Evolutionary conservation across 2,888 invertebrate genomes (phyloP), one percentile per base, ranked within the genome.

Genomic region (Pristionchus exspectatus): DNA sequence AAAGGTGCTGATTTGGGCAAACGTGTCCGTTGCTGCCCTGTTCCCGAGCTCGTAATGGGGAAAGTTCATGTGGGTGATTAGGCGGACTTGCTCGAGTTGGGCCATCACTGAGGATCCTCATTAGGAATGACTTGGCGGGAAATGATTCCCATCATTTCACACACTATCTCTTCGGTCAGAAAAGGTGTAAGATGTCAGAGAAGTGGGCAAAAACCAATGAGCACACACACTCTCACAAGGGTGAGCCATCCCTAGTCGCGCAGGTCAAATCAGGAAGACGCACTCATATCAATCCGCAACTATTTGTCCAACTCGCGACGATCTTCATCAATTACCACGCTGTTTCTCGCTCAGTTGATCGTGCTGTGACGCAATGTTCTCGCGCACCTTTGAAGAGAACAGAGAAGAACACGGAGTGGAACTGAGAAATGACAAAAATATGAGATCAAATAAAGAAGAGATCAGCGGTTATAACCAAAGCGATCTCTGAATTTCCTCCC

Each of bases 281-380:
- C n/a, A 10, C 63, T n/a, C 63, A 3, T 63, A 63, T 63, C 24
- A 63, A n/a, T n/a, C n/a, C 7, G 63, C 63, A 10, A 63, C 63
- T n/a, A 24, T 63, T 63, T 63, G 63, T 63, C 63, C 63, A 63
- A 63, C n/a, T n/a, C 24, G 7, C 21, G 2, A 3, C 24, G 63
- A 63, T 63, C 63, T 63, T 63, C n/a, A 63, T 63, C 63, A 63
- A 63, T 63, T 63, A 63, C 63, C 63, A 63, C 63, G 63, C 21
- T 63, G 63, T 63, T 63, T 63, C 63, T 63, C 59, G 4, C 63
- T 63, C 63, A 63, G 63, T 63, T 63, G 63, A 63, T 63, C 63
- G n/a, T 56, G n/a, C 9, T 81, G 81, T 81, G 81, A 81, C 81
- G 81, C 50, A 81, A 44, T n/a, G 50, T 27, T 54, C 81, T 81